Evolutionary conservation across 2,797 vertebrate species (phyloP).

Genomic region (Tadarida brasiliensis): DNA sequence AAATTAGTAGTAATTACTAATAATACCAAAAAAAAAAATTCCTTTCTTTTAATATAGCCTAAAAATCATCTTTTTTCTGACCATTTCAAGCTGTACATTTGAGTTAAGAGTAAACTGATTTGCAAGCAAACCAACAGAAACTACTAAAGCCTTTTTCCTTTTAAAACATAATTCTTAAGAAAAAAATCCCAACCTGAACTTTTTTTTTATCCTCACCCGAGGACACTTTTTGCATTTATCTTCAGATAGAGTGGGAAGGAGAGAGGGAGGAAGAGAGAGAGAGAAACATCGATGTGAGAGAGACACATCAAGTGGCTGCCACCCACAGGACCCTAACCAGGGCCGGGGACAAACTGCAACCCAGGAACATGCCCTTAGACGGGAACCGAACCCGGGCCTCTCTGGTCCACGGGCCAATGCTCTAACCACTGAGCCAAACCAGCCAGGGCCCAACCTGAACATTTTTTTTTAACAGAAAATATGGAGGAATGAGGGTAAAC

Average conservation of each 20-base stretch:
- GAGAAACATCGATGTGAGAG: too few relatives aligned
- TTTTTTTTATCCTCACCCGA: too few relatives aligned
- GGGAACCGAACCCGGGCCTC: too few relatives aligned
- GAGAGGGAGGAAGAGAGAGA: too few relatives aligned
- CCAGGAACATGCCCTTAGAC: too few relatives aligned
- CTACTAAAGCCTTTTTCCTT: not conserved
- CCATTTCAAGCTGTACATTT: not conserved
- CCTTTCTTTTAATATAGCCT: not conserved
- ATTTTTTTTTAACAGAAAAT: not conserved
- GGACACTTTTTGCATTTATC: too few relatives aligned
- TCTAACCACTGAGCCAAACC: too few relatives aligned
- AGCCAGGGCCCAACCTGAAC: not conserved
- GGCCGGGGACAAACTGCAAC: too few relatives aligned
- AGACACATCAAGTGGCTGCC: too few relatives aligned
- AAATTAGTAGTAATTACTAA: not conserved
- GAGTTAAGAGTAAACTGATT: not conserved
- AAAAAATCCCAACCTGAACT: not conserved
- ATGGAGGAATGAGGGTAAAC: not conserved
- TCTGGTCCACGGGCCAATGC: too few relatives aligned
- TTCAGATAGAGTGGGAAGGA: too few relatives aligned
- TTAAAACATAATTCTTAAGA: slow-evolving; percentile 63
- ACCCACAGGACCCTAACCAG: too few relatives aligned
- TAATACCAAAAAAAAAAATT: not conserved
- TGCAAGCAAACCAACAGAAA: slow-evolving; percentile 8
- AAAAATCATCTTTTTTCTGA: not conserved